phyloP scores from a whole-genome alignment of 1,140 invertebrate species.

The Sycophaga agraensis region DNA sequence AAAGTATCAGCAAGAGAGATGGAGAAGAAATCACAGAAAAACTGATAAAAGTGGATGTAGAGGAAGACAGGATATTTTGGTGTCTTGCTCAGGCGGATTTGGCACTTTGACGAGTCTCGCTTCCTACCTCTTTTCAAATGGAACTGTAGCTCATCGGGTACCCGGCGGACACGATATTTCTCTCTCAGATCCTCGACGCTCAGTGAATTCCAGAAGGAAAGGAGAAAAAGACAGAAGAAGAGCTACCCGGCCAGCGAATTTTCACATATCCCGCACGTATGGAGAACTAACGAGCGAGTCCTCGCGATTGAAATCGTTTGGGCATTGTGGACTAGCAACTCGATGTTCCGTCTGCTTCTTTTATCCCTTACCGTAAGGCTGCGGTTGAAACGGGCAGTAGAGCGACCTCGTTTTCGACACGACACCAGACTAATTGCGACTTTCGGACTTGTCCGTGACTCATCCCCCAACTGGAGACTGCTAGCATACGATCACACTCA shows the following conservation, averaged over 20 bases:
- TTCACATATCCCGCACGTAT: not conserved
- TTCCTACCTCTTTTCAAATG: not conserved
- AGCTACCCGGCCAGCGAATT: not conserved
- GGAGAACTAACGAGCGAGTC: slow-evolving; percentile 4
- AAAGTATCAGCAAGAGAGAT: not conserved
- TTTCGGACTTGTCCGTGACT: slow-evolving; percentile 18
- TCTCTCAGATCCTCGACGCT: not conserved
- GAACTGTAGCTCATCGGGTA: not conserved
- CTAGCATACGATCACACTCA: too few species aligned
- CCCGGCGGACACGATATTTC: not conserved
- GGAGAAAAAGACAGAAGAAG: not conserved
- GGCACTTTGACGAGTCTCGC: slow-evolving; percentile 17
- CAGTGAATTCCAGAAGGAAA: slow-evolving; percentile 2
- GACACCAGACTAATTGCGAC: slow-evolving; percentile 29
- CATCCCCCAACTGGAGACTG: too few species aligned
- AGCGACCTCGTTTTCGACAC: slow-evolving; percentile 23
- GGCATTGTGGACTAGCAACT: slow-evolving; percentile 11
- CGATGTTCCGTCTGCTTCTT: slow-evolving; percentile 11
- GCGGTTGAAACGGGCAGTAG: not conserved
- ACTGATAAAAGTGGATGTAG: not conserved
- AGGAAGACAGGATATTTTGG: not conserved
- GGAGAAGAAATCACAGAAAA: not conserved
- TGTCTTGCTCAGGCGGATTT: slow-evolving; percentile 19
- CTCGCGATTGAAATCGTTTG: slow-evolving; percentile 17
- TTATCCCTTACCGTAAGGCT: slow-evolving; percentile 5